These are phyloP conservation scores for Ctenoplectra terminalis DNA, from an alignment of 1,140 invertebrate genomes.

Conservation along the genomic window DNA sequence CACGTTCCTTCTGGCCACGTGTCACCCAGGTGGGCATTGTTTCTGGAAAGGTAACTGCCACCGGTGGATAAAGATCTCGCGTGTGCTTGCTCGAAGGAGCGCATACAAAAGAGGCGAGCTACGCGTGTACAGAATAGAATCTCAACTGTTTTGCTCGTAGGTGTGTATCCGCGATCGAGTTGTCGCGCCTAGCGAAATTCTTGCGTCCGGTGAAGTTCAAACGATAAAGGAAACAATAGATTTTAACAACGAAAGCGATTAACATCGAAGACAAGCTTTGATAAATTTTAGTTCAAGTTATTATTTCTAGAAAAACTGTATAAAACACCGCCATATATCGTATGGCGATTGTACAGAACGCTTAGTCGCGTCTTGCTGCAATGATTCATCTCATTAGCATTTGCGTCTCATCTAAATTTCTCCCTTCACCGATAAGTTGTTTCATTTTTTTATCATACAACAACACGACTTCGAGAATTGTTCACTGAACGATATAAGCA, in stretches of 20 bases:
- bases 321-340: background rate
- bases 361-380: background rate
- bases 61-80: constrained; percentile 44
- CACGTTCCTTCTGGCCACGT: constrained; percentile 2
- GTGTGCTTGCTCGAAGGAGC: constrained; percentile 9
- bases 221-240: background rate
- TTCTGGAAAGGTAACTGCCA: constrained; percentile 43
- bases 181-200: constrained; percentile 52
- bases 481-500: no score
- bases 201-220: constrained; percentile 33
- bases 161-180: constrained; percentile 42
- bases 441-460: background rate
- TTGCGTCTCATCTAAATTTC: background rate
- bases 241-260: background rate
- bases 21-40: constrained; percentile 41
- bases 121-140: constrained; percentile 60
- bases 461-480: no score
- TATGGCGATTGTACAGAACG: no score
- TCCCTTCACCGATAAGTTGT: background rate
- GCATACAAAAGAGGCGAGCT: constrained; percentile 57
- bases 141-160: constrained; percentile 27
- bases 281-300: background rate
- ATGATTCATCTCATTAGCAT: constrained; percentile 54
- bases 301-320: background rate
- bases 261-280: background rate